These are phyloP conservation scores for Sphaerophoria taeniata DNA, from an alignment of 2,888 invertebrate genomes.

Conservation along the genomic window DNA sequence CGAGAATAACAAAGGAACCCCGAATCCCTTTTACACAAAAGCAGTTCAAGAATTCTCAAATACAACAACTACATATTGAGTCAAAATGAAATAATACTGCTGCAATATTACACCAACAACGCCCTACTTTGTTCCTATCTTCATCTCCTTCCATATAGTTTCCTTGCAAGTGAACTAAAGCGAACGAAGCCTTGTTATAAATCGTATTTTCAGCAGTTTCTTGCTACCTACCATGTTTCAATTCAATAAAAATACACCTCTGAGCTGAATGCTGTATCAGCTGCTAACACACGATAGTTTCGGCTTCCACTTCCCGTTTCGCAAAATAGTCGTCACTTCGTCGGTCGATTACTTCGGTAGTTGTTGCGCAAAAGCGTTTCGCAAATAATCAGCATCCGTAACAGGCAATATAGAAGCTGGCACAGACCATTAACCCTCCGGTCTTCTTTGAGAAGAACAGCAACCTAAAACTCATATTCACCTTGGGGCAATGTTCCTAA, in stretches of 20 bases:
- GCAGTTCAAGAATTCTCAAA: too few species aligned
- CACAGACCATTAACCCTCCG: constrained; percentile 46
- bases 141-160: constrained; percentile 12
- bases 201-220: constrained; percentile 70
- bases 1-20: too few species aligned
- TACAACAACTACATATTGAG: too few species aligned
- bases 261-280: constrained; percentile 37
- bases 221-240: constrained; percentile 57
- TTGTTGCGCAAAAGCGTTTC: constrained; percentile 68
- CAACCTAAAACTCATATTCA: constrained; percentile 63
- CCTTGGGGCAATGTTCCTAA: constrained; percentile 65
- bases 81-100: too few species aligned
- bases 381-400: constrained; percentile 57
- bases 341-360: constrained; percentile 10
- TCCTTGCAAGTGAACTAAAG: not conserved
- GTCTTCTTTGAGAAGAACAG: not conserved
- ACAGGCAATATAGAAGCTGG: constrained; percentile 9
- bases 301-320: constrained; percentile 57
- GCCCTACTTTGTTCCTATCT: constrained; percentile 59
- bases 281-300: constrained; percentile 27
- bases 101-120: too few species aligned
- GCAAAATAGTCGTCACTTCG: constrained; percentile 10
- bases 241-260: constrained; percentile 40
- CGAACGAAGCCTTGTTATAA: constrained; percentile 65
- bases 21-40: too few species aligned